Evolutionary conservation across 1,140 invertebrate species (phyloP), one percentile per base, ranked within the genome.

Genomic region (Neuroterus valhalla): DNA sequence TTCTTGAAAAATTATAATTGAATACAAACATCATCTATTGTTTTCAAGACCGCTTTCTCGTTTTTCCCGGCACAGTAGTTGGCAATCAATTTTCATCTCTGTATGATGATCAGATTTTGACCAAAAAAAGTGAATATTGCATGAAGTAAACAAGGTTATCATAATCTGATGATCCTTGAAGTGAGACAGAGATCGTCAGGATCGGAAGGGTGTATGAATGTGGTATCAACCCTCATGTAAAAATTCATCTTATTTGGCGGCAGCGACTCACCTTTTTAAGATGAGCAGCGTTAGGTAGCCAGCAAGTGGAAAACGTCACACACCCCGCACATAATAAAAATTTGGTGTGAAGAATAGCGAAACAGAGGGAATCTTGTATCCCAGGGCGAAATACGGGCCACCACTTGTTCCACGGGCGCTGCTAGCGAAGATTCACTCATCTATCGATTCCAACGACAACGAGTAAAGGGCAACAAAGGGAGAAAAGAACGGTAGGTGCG

Each of bases 341-440:
- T 31, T 68, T 76, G 78, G 68, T 71, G 78, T 70, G 77, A 78
- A 75, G 75, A 79, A 66, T 68, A 74, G 50, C 67, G 66, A 70
- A 75, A 66, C 71, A 79, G 50, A 75, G 68, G 70, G 67, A 71
- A 73, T 77, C 72, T 77, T 68, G 77, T 69, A 69, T 75, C 45
- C 67, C 48, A 74, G 75, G 75, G 75, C 81, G 70, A 79, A 84
- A 79, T 80, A 78, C 81, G 81, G 75, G 78, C 80, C 81, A 74
- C 83, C 83, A 85, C 83, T 85, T 85, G 83, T 83, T 85, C 79
- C 83, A 83, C 80, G 78, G 79, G 82, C 83, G 82, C 83, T 83
- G 80, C 81, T 70, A 81, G 79, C 83, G 76, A 82, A 73, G 80
- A 80, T 83, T 80, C 78, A 79, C 79, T 82, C 78, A 81, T 78